These are phyloP conservation scores for Hirtodrosophila cameraria DNA, from an alignment of 2,888 invertebrate species.

Conservation along the genomic window DNA sequence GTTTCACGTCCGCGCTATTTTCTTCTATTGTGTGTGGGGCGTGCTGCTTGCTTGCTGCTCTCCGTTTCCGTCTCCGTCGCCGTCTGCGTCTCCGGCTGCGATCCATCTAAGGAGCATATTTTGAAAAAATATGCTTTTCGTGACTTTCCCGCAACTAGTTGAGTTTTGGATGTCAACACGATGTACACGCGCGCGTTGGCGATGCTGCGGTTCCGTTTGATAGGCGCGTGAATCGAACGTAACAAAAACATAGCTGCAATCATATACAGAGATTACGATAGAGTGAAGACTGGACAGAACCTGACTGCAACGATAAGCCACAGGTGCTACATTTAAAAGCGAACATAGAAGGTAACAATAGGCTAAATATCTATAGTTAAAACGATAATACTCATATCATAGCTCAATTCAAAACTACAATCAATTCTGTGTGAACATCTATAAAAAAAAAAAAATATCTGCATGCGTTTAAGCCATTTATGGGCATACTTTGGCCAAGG, in stretches of 20 bases:
- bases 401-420: not conserved
- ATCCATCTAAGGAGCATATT: conserved; percentile 84
- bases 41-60: conserved; percentile 58
- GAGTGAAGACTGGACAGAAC: conserved; percentile 8
- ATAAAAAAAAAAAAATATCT: conserved; percentile 20
- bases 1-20: conserved; percentile 45
- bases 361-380: not conserved
- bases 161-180: conserved; percentile 84
- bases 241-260: conserved; percentile 7
- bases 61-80: conserved; percentile 35
- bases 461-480: conserved; percentile 71
- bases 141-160: conserved; percentile 82
- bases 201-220: conserved; percentile 41
- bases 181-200: conserved; percentile 71
- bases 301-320: conserved; percentile 12
- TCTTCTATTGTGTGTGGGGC: conserved; percentile 72
- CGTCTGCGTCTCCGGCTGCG: conserved; percentile 49
- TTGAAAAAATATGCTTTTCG: conserved; percentile 73
- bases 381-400: not conserved
- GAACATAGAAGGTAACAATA: conserved; percentile 14
- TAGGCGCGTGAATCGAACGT: conserved; percentile 25
- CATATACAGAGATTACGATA: not conserved
- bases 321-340: not conserved
- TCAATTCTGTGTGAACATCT: not conserved
- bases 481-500: conserved; percentile 79